Conservation (phyloP, 2,113 vertebrate species). For the Tympanuchus pallidicinctus region DNA sequence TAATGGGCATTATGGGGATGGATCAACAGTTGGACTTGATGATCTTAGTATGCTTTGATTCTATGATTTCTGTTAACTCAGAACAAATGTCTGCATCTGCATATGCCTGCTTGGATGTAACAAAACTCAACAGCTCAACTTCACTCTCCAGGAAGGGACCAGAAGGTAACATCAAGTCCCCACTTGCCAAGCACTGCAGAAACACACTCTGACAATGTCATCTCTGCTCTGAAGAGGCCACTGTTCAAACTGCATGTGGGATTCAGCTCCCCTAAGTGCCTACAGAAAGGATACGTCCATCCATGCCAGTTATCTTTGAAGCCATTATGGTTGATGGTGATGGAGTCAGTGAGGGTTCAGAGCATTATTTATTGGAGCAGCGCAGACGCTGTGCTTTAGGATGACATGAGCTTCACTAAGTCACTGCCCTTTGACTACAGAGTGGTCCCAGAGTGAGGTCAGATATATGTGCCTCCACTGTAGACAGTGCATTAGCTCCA, state of each 20-base stretch:
- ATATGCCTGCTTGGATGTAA: background rate
- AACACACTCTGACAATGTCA: background rate
- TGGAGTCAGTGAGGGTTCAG: background rate
- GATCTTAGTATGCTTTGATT: no score
- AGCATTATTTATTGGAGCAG: background rate
- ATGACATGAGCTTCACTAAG: background rate
- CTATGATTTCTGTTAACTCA: background rate
- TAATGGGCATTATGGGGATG: no score
- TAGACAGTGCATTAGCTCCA: background rate
- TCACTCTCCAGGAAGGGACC: fast-evolving
- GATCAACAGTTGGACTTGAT: no score
- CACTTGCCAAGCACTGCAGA: background rate
- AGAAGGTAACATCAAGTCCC: background rate
- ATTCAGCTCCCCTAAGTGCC: conserved; percentile 33
- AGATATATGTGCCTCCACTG: background rate
- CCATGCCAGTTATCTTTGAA: background rate
- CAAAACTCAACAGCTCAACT: background rate
- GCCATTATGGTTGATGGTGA: background rate
- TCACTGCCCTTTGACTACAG: background rate
- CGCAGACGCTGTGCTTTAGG: background rate
- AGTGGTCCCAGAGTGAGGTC: conserved; percentile 31
- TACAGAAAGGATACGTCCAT: background rate
- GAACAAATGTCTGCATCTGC: background rate
- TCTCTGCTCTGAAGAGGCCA: background rate
- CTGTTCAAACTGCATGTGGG: background rate